Percentiles rank a stretch among this genome's conserved stretches.
Evolutionary conservation across 64 coral and sea anemone genomes (phyloP).

Genomic region (Porites australiensis): DNA sequence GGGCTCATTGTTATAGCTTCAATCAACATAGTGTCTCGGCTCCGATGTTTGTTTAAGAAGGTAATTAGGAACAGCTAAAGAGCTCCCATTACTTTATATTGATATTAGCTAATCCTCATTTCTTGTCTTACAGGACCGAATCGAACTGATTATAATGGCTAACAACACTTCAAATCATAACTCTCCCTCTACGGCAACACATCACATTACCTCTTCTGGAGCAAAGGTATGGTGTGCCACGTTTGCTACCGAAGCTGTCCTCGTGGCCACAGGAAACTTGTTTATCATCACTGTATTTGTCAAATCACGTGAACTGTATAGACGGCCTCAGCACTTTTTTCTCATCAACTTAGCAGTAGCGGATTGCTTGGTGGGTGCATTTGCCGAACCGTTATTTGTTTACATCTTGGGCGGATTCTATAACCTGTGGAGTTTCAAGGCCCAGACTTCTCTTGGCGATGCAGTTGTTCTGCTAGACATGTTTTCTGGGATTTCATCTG

Average conservation of each 20-base stretch:
- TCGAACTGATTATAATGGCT: not conserved
- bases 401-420: conserved; percentile 32
- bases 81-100: too few species aligned
- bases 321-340: conserved; percentile 8
- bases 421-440: conserved; percentile 1
- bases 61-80: too few species aligned
- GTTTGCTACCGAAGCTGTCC: conserved; percentile 9
- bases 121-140: not conserved
- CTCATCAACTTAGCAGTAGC: conserved; percentile 36
- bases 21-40: too few species aligned
- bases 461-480: conserved; percentile 32
- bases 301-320: not conserved
- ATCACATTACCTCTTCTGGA: not conserved
- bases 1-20: too few species aligned
- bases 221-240: conserved; percentile 10
- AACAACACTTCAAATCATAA: not conserved
- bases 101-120: too few species aligned
- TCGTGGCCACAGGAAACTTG: conserved; percentile 32
- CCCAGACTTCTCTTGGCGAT: not conserved
- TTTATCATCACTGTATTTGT: conserved; percentile 36
- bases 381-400: conserved; percentile 35
- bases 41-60: too few species aligned
- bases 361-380: not conserved
- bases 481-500: conserved; percentile 29
- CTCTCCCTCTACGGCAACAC: not conserved